Conservation (phyloP, 2,113 vertebrate species). For the Aptenodytes patagonicus region DNA sequence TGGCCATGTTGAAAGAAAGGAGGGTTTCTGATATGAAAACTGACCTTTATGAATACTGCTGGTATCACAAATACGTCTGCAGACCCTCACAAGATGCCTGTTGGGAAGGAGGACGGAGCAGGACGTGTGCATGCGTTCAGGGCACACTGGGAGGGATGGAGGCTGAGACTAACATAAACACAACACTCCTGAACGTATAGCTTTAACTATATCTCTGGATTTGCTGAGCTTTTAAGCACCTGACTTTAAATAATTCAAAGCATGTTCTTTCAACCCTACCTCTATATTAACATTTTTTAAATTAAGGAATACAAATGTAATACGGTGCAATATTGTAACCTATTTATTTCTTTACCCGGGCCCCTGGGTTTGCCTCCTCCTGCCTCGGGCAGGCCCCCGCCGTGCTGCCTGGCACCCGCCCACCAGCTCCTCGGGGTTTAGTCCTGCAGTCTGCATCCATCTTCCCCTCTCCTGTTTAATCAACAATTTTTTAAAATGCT, state of each 20-base stretch:
- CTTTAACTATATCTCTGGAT: neutral
- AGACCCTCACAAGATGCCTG: neutral
- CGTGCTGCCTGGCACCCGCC: fast-evolving
- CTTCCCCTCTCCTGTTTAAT: neutral
- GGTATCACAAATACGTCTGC: neutral
- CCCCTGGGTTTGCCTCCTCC: neutral
- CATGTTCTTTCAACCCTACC: neutral
- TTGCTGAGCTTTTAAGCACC: neutral
- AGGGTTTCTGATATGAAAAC: neutral
- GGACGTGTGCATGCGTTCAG: neutral
- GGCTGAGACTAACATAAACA: neutral
- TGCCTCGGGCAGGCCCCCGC: neutral
- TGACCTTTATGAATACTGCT: neutral
- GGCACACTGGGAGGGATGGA: neutral
- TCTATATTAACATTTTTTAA: neutral
- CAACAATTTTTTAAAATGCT: neutral
- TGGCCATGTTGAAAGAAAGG: neutral
- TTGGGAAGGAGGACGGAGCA: neutral
- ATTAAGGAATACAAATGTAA: neutral
- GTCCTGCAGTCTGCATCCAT: neutral
- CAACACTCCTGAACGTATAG: neutral
- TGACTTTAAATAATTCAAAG: neutral
- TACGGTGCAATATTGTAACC: neutral
- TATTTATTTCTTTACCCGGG: neutral
- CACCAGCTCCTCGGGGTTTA: neutral